Evolutionary conservation across 2,797 vertebrate species (phyloP).

Genomic region (Bryconaethiops microstoma): DNA sequence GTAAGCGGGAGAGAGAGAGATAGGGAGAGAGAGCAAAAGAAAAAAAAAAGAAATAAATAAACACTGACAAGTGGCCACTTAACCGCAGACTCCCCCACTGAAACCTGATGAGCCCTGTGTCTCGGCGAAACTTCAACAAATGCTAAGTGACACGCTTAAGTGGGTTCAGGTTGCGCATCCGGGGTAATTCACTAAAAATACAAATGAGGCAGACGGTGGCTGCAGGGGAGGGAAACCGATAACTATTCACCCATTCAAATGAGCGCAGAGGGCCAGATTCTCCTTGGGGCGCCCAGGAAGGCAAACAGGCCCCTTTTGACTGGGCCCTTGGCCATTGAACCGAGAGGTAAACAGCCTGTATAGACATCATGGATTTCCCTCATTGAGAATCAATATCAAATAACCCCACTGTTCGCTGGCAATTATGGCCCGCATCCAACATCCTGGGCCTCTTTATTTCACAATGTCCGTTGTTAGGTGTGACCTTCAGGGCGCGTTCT

Average conservation of each 20-base stretch:
- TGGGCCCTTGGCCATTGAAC: constrained; percentile 43
- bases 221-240: constrained; percentile 70
- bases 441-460: constrained; percentile 71
- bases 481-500: constrained; percentile 74
- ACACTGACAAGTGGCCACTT: constrained; percentile 82
- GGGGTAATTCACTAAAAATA: constrained; percentile 83
- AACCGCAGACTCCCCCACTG: constrained; percentile 75
- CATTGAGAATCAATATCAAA: constrained; percentile 85
- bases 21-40: constrained; percentile 57
- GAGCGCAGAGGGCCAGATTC: constrained; percentile 46
- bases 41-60: constrained; percentile 78
- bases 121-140: constrained; percentile 79
- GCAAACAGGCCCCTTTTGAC: constrained; percentile 47
- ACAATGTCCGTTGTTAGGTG: constrained; percentile 57
- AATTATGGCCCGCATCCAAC: constrained; percentile 74
- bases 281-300: constrained; percentile 39
- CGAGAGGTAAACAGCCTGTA: constrained; percentile 71
- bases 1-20: constrained; percentile 49
- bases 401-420: constrained; percentile 79
- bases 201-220: constrained; percentile 73
- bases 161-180: constrained; percentile 82
- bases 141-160: constrained; percentile 81
- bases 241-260: constrained; percentile 73
- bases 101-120: constrained; percentile 77
- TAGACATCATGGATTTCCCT: constrained; percentile 75